These are phyloP conservation scores for Misgurnus mizolepis DNA, from an alignment of 2,113 vertebrate genomes.

Conservation along the genomic window DNA sequence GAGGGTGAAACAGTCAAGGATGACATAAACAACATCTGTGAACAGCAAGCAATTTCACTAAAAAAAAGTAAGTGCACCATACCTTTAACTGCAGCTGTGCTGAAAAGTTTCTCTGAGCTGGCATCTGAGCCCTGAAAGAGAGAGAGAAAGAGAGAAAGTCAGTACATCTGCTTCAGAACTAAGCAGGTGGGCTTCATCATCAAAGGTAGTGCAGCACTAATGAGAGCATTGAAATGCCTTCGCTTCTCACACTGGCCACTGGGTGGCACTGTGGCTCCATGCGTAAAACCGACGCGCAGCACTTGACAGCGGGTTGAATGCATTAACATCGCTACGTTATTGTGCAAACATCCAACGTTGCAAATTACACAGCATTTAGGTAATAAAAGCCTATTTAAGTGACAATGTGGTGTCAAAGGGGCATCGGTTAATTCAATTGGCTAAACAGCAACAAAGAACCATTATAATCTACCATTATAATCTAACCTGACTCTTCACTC, in stretches of 20 bases:
- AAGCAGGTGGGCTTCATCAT: slow-evolving; percentile 54
- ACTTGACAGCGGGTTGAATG: slow-evolving; percentile 33
- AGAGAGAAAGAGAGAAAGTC: slow-evolving; percentile 72
- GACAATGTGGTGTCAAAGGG: slow-evolving; percentile 47
- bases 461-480: slow-evolving; percentile 20
- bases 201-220: slow-evolving; percentile 46
- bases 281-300: slow-evolving; percentile 30
- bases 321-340: slow-evolving; percentile 39
- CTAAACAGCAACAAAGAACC: slow-evolving; percentile 3
- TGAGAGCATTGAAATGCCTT: slow-evolving; percentile 48
- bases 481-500: slow-evolving; percentile 21
- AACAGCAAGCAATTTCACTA: background rate
- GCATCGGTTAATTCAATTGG: slow-evolving; percentile 39
- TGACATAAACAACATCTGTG: background rate
- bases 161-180: slow-evolving; percentile 49
- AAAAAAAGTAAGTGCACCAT: slow-evolving; percentile 51
- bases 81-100: slow-evolving; percentile 93
- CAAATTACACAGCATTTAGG: slow-evolving; percentile 60
- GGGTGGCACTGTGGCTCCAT: slow-evolving; percentile 87
- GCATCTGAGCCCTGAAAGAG: slow-evolving; percentile 91
- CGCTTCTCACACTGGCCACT: slow-evolving; percentile 67
- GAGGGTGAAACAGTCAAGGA: background rate
- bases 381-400: slow-evolving; percentile 53
- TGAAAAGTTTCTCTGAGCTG: slow-evolving; percentile 95
- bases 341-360: slow-evolving; percentile 56